Evolutionary conservation across 2,888 invertebrate genomes (phyloP), one percentile per base, ranked within the genome.

Genomic region (Eupeodes luniger): DNA sequence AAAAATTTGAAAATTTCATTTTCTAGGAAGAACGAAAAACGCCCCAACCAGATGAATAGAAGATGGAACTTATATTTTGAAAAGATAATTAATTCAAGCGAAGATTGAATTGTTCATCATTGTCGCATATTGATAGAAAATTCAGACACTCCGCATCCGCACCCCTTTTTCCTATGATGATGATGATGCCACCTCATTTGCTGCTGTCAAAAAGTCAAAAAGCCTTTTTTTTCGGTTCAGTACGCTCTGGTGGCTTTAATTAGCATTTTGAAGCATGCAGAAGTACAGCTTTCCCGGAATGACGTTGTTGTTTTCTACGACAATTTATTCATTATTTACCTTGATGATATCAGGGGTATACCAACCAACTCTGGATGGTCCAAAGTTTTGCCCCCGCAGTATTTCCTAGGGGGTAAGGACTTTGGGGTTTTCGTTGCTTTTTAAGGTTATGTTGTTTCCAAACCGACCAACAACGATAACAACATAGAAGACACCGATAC

Each of bases 191-290:
- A 88, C 88, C 88, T 88, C 85, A 88, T 88, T 88, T 85, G 88
- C 69, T 81, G 78, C 84, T 88, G 85, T 88, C 88, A 88, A 88
- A 88, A 88, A 88, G 88, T 88, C 88, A 88, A 81, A 88, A 88
- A 85, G 89, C 81, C 85, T 85, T 85, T 89, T 72, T 89, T 85
- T 89, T 81, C 85, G 72, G 81, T 79, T 79, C 79, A 85, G 76
- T 85, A 72, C 89, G 76, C 85, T 81, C 70, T 84, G 85, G 62
- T 81, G 70, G 79, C 55, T 85, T 89, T 89, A 85, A 85, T 85
- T 89, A 89, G 89, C 85, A 85, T 89, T 89, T 84, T 79, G 81
- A 85, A 79, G 72, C 79, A 81, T 79, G 69, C 40, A 40, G 40
- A 40, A 40, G 40, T 40, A 40, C 81, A 78, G 69, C 78, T 77